Evolutionary conservation across 2,113 vertebrate genomes (phyloP), one percentile per base, ranked within the genome.

Genomic region (Eclectus roratus): DNA sequence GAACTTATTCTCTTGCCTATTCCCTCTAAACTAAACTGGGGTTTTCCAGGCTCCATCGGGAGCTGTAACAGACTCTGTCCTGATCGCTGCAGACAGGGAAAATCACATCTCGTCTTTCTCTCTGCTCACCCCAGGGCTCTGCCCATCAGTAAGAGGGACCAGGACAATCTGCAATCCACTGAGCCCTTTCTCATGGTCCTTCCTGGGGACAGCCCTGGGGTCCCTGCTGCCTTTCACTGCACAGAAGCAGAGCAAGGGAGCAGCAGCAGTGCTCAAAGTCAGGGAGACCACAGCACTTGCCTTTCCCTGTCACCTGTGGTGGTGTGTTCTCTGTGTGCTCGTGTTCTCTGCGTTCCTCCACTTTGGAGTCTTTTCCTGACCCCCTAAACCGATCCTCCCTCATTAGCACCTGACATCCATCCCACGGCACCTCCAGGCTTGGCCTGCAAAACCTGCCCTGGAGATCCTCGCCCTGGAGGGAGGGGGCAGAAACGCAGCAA

Each of bases 401-500:
- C 88, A 78, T 84, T 86, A 94, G 69, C 47, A 65, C 52, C 28
- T 60, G 92, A 81, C 12, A 10, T 80, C 72, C 0, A 0, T 93
- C 91, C 90, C 56, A 72, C 1, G 0, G 83, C 92, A 88, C 93
- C 92, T 96, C 92, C 83, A 72, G 68, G 31, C 50, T 81, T 91
- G 90, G 92, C 90, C 6, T 2, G 0, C 65, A 49, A 53, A 81
- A 70, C 46, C 87, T 33, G 41, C 0, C 0, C 2, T 13, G 73
- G 68, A 73, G 37, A 83, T 82, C 64, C 68, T 84, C 1, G 0
- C 50, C 71, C 70, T 79, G 71, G 56, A 78, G 81, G 80, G 83
- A 91, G 74, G 35, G 39, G 58, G 90, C 80, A 96, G 91, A 83
- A 93, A 65, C 5, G 1, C 70, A 79, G 90, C 79, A 92, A 97